Conservation (phyloP, 2,888 invertebrate species). For the Mayetiola destructor region DNA sequence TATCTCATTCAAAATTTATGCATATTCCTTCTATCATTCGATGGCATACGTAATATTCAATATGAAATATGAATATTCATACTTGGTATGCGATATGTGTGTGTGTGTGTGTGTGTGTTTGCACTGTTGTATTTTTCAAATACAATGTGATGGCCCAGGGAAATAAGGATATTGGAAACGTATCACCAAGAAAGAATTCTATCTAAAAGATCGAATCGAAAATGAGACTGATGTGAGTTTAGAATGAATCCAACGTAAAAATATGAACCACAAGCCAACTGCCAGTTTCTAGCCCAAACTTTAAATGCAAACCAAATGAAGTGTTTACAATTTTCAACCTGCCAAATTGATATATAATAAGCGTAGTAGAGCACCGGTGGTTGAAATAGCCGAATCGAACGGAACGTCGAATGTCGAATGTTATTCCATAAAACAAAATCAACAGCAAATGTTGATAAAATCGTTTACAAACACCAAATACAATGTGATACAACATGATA, state of each 20-base stretch:
- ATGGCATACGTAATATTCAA: neutral
- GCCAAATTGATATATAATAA: too few species aligned
- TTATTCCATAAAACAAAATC: slow-evolving; percentile 9
- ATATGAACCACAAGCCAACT: too few species aligned
- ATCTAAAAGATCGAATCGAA: too few species aligned
- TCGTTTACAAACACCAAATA: neutral
- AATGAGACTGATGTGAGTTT: too few species aligned
- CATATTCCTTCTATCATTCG: neutral
- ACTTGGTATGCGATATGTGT: neutral
- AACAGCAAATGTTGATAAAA: slow-evolving; percentile 1
- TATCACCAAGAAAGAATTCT: neutral
- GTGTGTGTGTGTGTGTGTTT: too few species aligned
- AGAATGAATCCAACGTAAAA: too few species aligned
- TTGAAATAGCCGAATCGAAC: too few species aligned
- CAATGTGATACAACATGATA: neutral
- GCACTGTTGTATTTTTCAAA: too few species aligned
- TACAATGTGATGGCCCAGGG: neutral
- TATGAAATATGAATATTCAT: neutral
- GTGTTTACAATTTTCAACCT: too few species aligned
- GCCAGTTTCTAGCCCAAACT: too few species aligned
- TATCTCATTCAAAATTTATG: slow-evolving; percentile 13
- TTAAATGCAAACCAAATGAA: too few species aligned
- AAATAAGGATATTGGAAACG: neutral
- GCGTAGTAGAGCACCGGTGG: too few species aligned
- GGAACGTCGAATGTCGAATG: neutral